These are phyloP conservation scores for Sphaeridia pumilis DNA, from an alignment of 2,888 invertebrate species.

Conservation along the genomic window DNA sequence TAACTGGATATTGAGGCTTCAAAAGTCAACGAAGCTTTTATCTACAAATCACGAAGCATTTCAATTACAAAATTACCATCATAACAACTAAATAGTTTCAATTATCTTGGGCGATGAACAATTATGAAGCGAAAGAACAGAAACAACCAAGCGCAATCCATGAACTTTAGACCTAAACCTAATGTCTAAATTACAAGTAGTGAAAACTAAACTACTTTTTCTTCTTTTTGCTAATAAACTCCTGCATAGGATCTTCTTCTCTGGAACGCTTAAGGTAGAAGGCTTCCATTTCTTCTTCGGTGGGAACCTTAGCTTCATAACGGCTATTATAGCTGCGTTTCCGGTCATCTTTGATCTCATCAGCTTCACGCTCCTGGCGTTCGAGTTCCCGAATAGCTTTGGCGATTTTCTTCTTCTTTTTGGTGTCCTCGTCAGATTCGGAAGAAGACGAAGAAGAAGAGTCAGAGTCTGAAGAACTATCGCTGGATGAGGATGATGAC, in stretches of 20 bases:
- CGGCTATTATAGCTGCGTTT: constrained; percentile 89
- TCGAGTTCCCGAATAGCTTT: constrained; percentile 55
- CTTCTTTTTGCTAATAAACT: constrained; percentile 45
- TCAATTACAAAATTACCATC: too few species aligned
- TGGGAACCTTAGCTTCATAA: constrained; percentile 68
- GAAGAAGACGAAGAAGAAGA: constrained; percentile 24
- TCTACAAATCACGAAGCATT: too few species aligned
- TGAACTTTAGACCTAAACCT: too few species aligned
- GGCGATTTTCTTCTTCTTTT: constrained; percentile 30
- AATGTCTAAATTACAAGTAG: too few species aligned
- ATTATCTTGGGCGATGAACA: too few species aligned
- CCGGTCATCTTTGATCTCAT: constrained; percentile 66
- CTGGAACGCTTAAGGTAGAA: constrained; percentile 73
- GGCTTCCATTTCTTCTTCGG: constrained; percentile 86
- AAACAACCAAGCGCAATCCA: too few species aligned
- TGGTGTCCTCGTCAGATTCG: constrained; percentile 40
- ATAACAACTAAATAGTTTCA: too few species aligned
- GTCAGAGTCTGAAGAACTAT: constrained; percentile 29
- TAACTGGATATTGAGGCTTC: too few species aligned
- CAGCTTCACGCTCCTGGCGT: constrained; percentile 49
- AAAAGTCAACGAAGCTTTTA: too few species aligned
- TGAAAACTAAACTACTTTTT: constrained; percentile 17
- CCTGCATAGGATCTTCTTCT: constrained; percentile 88
- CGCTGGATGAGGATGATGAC: constrained; percentile 19
- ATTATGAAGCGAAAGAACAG: too few species aligned